Conservation (phyloP, 2,888 invertebrate genomes). For the Camptogramma bilineatum region DNA sequence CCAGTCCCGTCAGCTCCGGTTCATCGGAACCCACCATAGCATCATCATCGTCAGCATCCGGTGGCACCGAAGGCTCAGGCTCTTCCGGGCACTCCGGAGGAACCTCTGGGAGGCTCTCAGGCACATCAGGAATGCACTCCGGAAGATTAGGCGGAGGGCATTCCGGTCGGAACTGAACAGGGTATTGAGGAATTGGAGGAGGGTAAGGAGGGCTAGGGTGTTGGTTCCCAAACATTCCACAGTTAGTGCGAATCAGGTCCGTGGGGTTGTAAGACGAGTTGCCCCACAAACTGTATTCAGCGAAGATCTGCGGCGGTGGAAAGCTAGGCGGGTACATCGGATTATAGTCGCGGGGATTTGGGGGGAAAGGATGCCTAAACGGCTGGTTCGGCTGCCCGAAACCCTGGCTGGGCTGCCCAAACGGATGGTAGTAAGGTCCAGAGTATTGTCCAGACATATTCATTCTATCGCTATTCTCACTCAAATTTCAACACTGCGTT, state of each 20-base stretch:
- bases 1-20: not conserved
- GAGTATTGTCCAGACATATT: constrained; percentile 27
- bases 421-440: constrained; percentile 7
- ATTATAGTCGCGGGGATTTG: not conserved
- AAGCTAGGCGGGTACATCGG: constrained; percentile 7
- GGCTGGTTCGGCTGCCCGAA: constrained; percentile 11
- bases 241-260: constrained; percentile 15
- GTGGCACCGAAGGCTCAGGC: not conserved
- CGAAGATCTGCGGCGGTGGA: constrained; percentile 30
- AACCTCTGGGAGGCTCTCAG: not conserved
- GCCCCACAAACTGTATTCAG: constrained; percentile 43
- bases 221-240: not conserved
- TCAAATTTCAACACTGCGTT: constrained; percentile 9
- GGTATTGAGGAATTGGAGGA: not conserved
- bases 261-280: constrained; percentile 33
- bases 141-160: not conserved
- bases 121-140: not conserved
- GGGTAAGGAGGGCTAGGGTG: not conserved
- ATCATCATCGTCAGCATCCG: constrained; percentile 5
- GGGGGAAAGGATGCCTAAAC: not conserved
- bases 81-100: not conserved
- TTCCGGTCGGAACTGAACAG: not conserved
- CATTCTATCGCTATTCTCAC: constrained; percentile 7
- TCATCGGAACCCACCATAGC: not conserved
- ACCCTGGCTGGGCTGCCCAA: constrained; percentile 2